Evolutionary conservation across 2,888 invertebrate species (phyloP), one percentile per base, ranked within the genome.

Genomic region (Orchesella flavescens): DNA sequence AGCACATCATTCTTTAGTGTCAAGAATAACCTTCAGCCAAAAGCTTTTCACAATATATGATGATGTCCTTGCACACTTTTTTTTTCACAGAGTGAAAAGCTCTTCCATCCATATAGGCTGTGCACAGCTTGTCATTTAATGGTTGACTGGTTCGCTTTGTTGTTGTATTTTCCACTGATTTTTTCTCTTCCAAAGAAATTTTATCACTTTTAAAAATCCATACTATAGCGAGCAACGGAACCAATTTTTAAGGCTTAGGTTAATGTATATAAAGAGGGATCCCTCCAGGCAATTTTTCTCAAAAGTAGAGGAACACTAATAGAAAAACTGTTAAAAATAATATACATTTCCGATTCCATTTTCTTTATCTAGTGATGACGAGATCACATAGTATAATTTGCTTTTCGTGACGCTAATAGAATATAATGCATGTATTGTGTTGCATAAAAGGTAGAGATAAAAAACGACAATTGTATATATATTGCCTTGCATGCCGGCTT

Each of bases 111-210:
- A 34, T 4, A 34, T 4, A 7, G 2, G 7, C 7, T 34, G 49
- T 65, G 10, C 19, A 65, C 43, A 65, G 43, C 65, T 61, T 78
- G 69, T 78, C 69, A 78, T 78, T 78, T 69, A 53, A 44, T 53
- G 68, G 68, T 59, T 77, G 68, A 69, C 68, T 78, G 71, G 49
- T 34, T 78, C 43, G 15, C 69, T 61, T 69, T 78, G 59, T 71
- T 71, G 59, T 71, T 74, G 49, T 74, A 21, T 59, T 78, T 61
- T 69, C 53, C 49, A 69, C 59, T 71, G 69, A 71, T 69, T 78
- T 77, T 73, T 73, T 72, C 24, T n/a, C 1, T 44, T 49, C 10
- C 15, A 12, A 12, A 15, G 49, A n/a, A 7, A n/a, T n/a, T 15
- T 49, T 49, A 49, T 49, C 12, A 15, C 15, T 49, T 15, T 44